Conservation (phyloP, 1,140 invertebrate genomes). For the Stegodyphus mimosarum region DNA sequence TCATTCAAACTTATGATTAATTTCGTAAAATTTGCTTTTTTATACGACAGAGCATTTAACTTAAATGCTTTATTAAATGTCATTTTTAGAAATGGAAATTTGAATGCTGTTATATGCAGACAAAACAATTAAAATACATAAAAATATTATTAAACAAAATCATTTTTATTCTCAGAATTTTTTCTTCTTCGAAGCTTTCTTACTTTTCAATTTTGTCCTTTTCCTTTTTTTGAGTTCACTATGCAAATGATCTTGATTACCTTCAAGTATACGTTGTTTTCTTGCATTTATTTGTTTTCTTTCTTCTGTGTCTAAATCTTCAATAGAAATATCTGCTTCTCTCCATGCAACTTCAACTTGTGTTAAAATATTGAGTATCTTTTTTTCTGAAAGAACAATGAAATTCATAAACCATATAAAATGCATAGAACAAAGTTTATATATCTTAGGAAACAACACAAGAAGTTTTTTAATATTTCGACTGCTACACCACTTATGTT, state of each 20-base stretch:
- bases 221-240: background rate
- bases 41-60: too few relatives aligned
- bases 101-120: background rate
- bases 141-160: background rate
- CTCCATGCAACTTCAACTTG: constrained; percentile 90
- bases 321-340: constrained; percentile 91
- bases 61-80: too few relatives aligned
- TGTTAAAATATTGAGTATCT: constrained; percentile 86
- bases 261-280: constrained; percentile 87
- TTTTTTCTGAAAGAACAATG: constrained; percentile 72
- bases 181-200: background rate
- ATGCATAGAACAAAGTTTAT: too few relatives aligned
- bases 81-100: too few relatives aligned
- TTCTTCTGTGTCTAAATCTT: constrained; percentile 92
- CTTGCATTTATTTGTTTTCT: constrained; percentile 86
- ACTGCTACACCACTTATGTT: too few relatives aligned
- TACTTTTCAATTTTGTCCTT: background rate
- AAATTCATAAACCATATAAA: too few relatives aligned
- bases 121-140: background rate
- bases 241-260: background rate
- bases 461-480: too few relatives aligned
- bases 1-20: too few relatives aligned
- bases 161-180: background rate
- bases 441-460: too few relatives aligned
- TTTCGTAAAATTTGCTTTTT: too few relatives aligned